These are phyloP conservation scores for Hippocampus zosterae DNA, from an alignment of 2,113 vertebrate species.

Conservation along the genomic window DNA sequence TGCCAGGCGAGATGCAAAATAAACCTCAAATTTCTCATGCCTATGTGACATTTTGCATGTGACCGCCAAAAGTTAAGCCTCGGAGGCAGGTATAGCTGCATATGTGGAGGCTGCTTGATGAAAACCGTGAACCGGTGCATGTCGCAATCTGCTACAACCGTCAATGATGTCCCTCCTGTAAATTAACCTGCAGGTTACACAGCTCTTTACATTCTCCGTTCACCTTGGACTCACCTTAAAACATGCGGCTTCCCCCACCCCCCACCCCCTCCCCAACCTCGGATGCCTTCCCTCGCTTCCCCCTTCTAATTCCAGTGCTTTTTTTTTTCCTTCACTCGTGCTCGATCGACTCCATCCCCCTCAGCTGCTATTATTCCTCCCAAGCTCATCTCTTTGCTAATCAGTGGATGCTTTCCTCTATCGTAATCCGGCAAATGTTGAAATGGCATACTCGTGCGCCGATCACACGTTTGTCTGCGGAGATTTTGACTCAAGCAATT, in stretches of 20 bases:
- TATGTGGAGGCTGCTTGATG: constrained; percentile 3
- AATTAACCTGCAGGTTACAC: constrained; percentile 58
- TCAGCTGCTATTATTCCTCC: constrained; percentile 37
- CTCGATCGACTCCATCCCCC: constrained; percentile 36
- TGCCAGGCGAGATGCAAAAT: constrained; percentile 15
- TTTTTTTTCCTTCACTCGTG: constrained; percentile 1
- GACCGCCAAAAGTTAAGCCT: constrained; percentile 37
- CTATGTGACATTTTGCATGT: constrained; percentile 28
- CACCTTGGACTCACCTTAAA: constrained; percentile 71
- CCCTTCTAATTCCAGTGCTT: constrained; percentile 33
- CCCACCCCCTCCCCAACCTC: constrained; percentile 10
- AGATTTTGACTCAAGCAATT: constrained; percentile 22
- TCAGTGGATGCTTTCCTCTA: constrained; percentile 7
- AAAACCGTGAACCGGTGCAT: constrained; percentile 11
- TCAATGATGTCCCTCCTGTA: constrained; percentile 34
- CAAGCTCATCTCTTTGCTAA: constrained; percentile 20
- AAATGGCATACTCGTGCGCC: constrained; percentile 15
- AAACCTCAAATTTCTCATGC: constrained; percentile 31
- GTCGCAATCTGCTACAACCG: constrained; percentile 3
- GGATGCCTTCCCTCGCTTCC: constrained; percentile 28
- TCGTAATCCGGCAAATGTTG: not conserved
- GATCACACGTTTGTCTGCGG: not conserved
- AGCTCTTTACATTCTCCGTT: constrained; percentile 50
- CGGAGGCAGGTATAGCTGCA: constrained; percentile 2
- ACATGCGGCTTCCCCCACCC: constrained; percentile 48